Conservation (phyloP, 2,797 vertebrate genomes). For the Erpetoichthys calabaricus region DNA sequence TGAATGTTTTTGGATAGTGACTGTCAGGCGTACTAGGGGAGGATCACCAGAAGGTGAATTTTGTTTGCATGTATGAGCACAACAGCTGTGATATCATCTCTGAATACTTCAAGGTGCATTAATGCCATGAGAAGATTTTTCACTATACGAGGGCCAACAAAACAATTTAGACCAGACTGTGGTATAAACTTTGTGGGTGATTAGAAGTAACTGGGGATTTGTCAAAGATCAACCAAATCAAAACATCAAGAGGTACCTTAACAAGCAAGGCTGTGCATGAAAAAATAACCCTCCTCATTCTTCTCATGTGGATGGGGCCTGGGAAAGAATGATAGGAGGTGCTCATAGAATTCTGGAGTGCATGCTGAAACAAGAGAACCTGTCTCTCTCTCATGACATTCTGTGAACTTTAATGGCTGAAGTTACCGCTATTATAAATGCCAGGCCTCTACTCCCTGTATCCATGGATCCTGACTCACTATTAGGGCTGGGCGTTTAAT, state of each 20-base stretch:
- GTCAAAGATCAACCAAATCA: constrained; percentile 1
- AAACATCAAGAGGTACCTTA: constrained; percentile 5
- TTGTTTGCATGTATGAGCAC: constrained; percentile 8
- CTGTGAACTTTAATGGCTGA: constrained; percentile 2
- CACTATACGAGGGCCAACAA: too few species aligned
- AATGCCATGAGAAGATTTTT: constrained; percentile 4
- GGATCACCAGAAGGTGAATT: constrained; percentile 5
- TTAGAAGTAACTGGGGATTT: too few species aligned
- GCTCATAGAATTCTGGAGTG: constrained; percentile 8
- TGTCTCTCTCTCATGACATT: background rate
- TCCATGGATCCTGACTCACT: constrained; percentile 5
- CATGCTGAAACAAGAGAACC: constrained; percentile 1
- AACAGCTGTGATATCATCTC: constrained; percentile 4
- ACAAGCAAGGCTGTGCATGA: constrained; percentile 5
- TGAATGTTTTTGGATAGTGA: too few species aligned
- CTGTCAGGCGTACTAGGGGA: constrained; percentile 5
- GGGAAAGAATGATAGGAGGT: constrained; percentile 4
- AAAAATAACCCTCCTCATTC: constrained; percentile 4
- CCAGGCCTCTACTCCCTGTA: constrained; percentile 5
- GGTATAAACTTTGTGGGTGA: too few species aligned
- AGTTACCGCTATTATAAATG: constrained; percentile 7
- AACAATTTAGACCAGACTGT: constrained; percentile 4
- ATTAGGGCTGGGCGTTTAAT: too few species aligned
- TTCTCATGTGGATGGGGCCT: constrained; percentile 6
- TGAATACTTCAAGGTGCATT: constrained; percentile 8